These are phyloP conservation scores for Anthophora plumipes DNA, from an alignment of 2,888 invertebrate species.

Conservation along the genomic window DNA sequence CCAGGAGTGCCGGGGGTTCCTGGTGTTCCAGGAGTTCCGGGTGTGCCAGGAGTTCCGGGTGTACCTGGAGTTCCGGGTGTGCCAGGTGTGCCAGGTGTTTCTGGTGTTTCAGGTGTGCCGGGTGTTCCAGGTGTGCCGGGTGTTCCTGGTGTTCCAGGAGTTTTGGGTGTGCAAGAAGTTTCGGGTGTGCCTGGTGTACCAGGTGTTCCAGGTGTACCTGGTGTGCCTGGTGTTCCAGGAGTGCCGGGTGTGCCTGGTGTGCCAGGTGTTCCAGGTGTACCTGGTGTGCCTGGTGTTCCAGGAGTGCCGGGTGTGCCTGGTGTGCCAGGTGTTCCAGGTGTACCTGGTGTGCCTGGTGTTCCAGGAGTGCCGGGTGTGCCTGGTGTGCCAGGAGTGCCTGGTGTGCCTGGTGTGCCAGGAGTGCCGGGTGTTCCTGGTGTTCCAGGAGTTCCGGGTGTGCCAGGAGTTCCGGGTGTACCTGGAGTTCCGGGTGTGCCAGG, in stretches of 20 bases:
- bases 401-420: slow-evolving; percentile 55
- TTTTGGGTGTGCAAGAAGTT: slow-evolving; percentile 37
- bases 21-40: slow-evolving; percentile 60
- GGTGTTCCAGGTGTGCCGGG: slow-evolving; percentile 41
- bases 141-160: no score
- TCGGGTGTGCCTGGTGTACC: slow-evolving; percentile 44
- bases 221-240: no score
- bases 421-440: slow-evolving; percentile 63
- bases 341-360: slow-evolving; percentile 61
- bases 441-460: slow-evolving; percentile 49
- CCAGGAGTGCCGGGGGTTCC: slow-evolving; percentile 65
- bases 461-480: slow-evolving; percentile 35
- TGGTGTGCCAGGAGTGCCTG: slow-evolving; percentile 50
- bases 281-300: no score
- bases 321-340: no score
- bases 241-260: no score
- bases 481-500: slow-evolving; percentile 48
- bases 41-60: slow-evolving; percentile 45
- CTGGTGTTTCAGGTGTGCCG: slow-evolving; percentile 46
- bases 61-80: slow-evolving; percentile 64
- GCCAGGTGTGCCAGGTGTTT: slow-evolving; percentile 55
- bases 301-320: no score
- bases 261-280: no score
- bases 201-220: slow-evolving; percentile 50
- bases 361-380: slow-evolving; percentile 67